Evolutionary conservation across 1,140 invertebrate species (phyloP), one percentile per base, ranked within the genome.

Genomic region (Araneus ventricosus): DNA sequence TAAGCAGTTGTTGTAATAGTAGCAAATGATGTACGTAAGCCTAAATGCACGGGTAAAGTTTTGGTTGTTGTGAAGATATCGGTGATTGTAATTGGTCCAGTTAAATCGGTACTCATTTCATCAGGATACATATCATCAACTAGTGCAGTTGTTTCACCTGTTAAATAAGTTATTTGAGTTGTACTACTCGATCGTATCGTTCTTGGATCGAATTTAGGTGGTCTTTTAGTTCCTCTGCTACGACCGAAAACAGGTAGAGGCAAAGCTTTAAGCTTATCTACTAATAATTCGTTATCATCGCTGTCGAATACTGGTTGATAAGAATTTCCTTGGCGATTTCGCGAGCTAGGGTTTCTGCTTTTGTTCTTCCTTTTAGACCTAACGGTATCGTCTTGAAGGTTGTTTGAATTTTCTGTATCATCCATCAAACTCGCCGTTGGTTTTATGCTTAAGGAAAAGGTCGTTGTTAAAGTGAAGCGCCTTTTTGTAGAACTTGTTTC

Each of bases 1-100:
- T 94, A 94, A 52, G 94, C 90, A 45, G 94, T 95, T n/a, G 94
- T 95, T 14, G 94, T 95, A 1, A 95, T 93, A 22, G 94, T 95
- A 20, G 94, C 94, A 90, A 93, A 94, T 4, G 94, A 95, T 63
- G 94, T 95, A 20, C 92, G 52, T 80, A 94, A 93, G 10, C 94
- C 94, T 27, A 95, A 94, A 67, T 94, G 92, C 7, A 95, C 94
- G 7, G 94, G 94, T n/a, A 95, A 63, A 37, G 94, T 95, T 93
- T 95, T 95, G 5, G 94, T 90, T n/a, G 94, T 95, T 8, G 94
- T 94, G 4, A 94, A 94, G 63, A 95, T 39, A 30, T 94, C 93
- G 27, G 94, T 94, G 6, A 95, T 61, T 27, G 94, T 95, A 27
- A 95, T 41, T 2, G 94, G 87, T 4, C 93, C 61, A 52, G 17